A percentile compares a stretch with the other conserved stretches of the same genome.
Conservation (phyloP, 2,888 invertebrate genomes). For the Melinaea menophilus region DNA sequence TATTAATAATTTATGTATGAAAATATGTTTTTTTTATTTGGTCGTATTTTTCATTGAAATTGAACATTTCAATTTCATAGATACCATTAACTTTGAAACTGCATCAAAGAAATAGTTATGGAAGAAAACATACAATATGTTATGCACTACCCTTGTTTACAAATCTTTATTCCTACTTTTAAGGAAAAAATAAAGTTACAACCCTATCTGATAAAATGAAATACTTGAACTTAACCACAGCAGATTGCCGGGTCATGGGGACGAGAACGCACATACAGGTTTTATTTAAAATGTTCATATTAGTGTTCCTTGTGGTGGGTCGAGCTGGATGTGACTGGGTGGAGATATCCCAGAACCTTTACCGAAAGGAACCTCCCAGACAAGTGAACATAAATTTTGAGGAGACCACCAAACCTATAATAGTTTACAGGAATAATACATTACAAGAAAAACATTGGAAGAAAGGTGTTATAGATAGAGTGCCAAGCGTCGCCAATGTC, state of each 20-base stretch:
- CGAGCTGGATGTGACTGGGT: constrained; percentile 59
- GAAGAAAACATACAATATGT: too few relatives aligned
- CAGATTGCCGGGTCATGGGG: constrained; percentile 27
- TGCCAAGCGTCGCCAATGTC: constrained; percentile 45
- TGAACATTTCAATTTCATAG: too few relatives aligned
- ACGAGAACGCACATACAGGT: constrained; percentile 28
- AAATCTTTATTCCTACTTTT: background rate
- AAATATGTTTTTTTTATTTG: too few relatives aligned
- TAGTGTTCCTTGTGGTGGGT: constrained; percentile 44
- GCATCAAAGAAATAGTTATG: too few relatives aligned
- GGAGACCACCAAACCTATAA: constrained; percentile 33
- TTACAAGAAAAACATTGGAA: constrained; percentile 40
- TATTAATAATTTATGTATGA: too few relatives aligned
- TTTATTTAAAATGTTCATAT: constrained; percentile 37
- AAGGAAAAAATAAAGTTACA: background rate
- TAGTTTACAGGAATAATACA: constrained; percentile 46
- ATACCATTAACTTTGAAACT: too few relatives aligned
- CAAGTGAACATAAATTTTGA: constrained; percentile 16
- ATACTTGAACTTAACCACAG: constrained; percentile 38
- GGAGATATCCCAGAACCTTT: constrained; percentile 64
- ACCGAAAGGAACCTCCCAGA: constrained; percentile 43
- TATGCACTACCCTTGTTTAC: too few relatives aligned
- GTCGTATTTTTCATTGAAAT: too few relatives aligned
- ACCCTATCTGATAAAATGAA: constrained; percentile 10
- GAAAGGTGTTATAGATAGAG: constrained; percentile 40